Percentiles rank a stretch among this genome's conserved stretches.
phyloP scores from a whole-genome alignment of 2,888 invertebrate genomes.

The Dastarcus helophoroides region DNA sequence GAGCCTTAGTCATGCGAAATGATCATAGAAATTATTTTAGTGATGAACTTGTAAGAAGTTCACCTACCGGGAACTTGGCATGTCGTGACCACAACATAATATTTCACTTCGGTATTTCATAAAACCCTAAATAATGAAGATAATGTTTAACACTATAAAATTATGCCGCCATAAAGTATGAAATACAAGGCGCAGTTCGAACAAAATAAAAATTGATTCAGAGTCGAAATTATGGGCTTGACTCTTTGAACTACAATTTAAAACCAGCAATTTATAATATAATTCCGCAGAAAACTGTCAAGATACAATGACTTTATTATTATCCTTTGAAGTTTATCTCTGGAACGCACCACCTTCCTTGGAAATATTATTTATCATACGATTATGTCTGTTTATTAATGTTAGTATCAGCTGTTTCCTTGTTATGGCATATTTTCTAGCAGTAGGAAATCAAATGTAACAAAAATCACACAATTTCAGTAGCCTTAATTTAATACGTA shows the following conservation, averaged over 20 bases:
- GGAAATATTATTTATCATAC: no score
- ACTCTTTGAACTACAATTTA: conserved; percentile 14
- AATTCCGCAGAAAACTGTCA: not conserved
- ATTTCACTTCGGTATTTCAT: conserved; percentile 14
- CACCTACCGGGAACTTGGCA: conserved; percentile 13
- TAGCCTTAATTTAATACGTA: no score
- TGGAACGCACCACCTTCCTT: no score
- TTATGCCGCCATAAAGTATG: conserved; percentile 18
- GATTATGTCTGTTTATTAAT: no score
- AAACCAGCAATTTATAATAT: not conserved
- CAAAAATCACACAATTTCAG: no score
- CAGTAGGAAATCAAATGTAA: no score
- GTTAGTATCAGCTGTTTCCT: no score
- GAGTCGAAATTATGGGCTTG: conserved; percentile 16
- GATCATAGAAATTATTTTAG: conserved; percentile 1
- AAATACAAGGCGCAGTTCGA: conserved; percentile 13
- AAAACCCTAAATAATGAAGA: conserved; percentile 17
- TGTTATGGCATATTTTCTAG: no score
- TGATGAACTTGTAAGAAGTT: conserved; percentile 2
- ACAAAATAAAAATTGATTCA: conserved; percentile 20
- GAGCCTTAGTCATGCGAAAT: not conserved
- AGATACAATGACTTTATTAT: conserved; percentile 1
- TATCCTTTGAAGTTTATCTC: not conserved
- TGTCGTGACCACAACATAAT: conserved; percentile 12
- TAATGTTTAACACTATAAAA: conserved; percentile 16